Percentiles rank a stretch among this genome's conserved stretches.
phyloP scores from a whole-genome alignment of 2,888 invertebrate species.

The Netelia virgata region DNA sequence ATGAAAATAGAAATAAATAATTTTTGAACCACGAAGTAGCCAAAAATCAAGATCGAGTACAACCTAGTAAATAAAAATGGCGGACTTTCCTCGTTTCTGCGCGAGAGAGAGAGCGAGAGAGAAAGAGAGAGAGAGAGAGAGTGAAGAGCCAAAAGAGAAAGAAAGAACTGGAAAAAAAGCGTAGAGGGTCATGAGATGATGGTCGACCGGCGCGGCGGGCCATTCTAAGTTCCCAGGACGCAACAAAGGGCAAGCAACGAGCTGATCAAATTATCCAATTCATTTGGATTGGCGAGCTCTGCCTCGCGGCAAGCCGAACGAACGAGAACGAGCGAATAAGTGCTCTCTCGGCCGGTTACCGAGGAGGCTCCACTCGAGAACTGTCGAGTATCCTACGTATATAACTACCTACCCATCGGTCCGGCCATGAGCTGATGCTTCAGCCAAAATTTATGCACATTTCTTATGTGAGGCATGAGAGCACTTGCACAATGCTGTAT shows the following conservation, averaged over 20 bases:
- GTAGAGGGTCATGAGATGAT: conserved; percentile 77
- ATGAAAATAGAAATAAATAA: too few species aligned
- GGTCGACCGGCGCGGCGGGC: conserved; percentile 78
- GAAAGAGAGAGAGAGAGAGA: conserved; percentile 49
- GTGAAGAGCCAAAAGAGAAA: conserved; percentile 33
- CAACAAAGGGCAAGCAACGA: conserved; percentile 85
- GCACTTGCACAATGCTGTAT: conserved; percentile 23
- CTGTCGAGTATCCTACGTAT: conserved; percentile 25
- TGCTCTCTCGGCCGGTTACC: conserved; percentile 80
- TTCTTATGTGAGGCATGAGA: conserved; percentile 64
- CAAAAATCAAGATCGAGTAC: too few species aligned
- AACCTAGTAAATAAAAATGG: not conserved
- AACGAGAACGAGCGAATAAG: conserved; percentile 77
- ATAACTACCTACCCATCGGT: conserved; percentile 74
- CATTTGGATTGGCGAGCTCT: conserved; percentile 84
- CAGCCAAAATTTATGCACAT: conserved; percentile 81
- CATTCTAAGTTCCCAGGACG: conserved; percentile 85
- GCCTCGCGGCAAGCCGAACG: conserved; percentile 23
- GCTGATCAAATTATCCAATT: conserved; percentile 85
- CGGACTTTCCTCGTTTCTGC: not conserved
- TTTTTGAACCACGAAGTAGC: too few species aligned
- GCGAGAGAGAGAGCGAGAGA: conserved; percentile 51
- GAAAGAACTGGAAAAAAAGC: conserved; percentile 54
- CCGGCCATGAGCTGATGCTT: conserved; percentile 76
- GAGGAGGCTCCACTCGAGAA: conserved; percentile 80